A percentile compares a stretch with the other conserved stretches of the same genome.
Conservation (phyloP, 1,140 invertebrate species). For the Archivesica marissinica region DNA sequence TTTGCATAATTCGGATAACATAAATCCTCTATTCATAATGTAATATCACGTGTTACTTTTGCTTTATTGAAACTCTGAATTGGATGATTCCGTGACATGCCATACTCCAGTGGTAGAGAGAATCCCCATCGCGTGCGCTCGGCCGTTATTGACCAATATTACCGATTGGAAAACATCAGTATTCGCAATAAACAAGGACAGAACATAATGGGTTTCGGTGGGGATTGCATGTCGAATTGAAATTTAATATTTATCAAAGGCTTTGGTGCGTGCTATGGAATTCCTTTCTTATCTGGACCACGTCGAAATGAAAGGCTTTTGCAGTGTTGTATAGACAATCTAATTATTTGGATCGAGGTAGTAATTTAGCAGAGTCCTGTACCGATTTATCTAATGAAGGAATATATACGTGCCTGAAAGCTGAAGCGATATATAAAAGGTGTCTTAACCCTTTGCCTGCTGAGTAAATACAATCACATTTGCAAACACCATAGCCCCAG, state of each 20-base stretch:
- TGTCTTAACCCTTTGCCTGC: too few species aligned
- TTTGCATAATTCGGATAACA: constrained; percentile 63
- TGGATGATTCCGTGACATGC: constrained; percentile 34
- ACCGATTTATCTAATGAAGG: constrained; percentile 43
- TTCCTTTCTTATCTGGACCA: constrained; percentile 40
- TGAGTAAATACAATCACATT: too few species aligned
- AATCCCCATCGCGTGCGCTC: constrained; percentile 43
- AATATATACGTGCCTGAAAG: background rate
- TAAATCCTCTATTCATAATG: constrained; percentile 60
- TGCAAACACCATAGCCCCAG: too few species aligned
- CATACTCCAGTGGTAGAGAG: constrained; percentile 30
- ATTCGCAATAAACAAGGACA: constrained; percentile 55
- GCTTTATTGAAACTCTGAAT: constrained; percentile 62
- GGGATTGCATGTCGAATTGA: constrained; percentile 61
- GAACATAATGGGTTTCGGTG: constrained; percentile 51
- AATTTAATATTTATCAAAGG: constrained; percentile 62
- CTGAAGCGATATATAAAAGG: constrained; percentile 36
- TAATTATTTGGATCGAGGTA: constrained; percentile 27
- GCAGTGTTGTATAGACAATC: constrained; percentile 47
- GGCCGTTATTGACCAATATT: constrained; percentile 59
- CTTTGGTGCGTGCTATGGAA: constrained; percentile 29
- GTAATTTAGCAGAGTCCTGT: constrained; percentile 37
- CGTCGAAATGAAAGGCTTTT: constrained; percentile 27
- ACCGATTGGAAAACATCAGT: constrained; percentile 43
- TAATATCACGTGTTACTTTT: constrained; percentile 48